Evolutionary conservation across 2,113 vertebrate genomes (phyloP).

Genomic region (Hydrochoerus hydrochaeris): DNA sequence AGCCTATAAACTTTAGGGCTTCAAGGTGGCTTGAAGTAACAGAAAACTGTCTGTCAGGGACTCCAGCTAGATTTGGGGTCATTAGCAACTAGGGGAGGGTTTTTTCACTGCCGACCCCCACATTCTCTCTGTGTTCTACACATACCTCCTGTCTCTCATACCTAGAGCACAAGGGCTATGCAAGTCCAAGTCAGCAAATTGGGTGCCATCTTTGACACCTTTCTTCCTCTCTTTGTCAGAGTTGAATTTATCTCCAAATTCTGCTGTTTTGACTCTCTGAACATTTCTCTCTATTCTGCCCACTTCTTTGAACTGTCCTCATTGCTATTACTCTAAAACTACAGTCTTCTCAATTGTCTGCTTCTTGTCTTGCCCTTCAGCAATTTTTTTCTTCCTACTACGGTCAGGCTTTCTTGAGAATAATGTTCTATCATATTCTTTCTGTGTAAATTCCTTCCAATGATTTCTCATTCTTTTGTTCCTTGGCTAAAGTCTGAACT

Average conservation of each 20-base stretch:
- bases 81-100: background rate
- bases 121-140: background rate
- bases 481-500: background rate
- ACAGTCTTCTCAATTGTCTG: background rate
- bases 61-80: background rate
- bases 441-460: background rate
- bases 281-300: background rate
- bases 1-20: conserved; percentile 37
- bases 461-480: background rate
- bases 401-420: background rate
- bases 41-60: background rate
- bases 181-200: background rate
- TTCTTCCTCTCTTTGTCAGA: background rate
- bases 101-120: background rate
- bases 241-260: background rate
- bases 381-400: background rate
- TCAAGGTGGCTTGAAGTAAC: background rate
- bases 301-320: background rate
- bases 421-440: background rate
- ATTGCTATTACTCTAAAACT: background rate
- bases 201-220: background rate
- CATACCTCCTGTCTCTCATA: background rate
- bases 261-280: background rate
- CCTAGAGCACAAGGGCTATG: background rate
- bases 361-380: background rate